Percentiles rank a stretch among this genome's conserved stretches.
phyloP scores from a whole-genome alignment of 2,113 vertebrate species.

The Parus major region DNA sequence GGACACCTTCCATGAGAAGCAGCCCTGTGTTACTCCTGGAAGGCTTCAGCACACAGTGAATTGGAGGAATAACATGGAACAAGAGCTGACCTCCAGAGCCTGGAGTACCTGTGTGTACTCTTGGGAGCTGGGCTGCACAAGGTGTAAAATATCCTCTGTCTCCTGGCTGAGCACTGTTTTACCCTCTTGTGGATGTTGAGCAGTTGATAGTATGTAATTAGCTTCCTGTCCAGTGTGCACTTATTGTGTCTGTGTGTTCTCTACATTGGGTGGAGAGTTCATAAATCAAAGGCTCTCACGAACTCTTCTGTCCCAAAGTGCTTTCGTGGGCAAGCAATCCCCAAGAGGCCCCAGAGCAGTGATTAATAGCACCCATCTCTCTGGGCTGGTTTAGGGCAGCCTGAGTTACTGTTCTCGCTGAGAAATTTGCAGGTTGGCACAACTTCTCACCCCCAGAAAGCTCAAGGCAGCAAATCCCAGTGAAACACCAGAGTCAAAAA shows the following conservation, averaged over 20 bases:
- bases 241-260: neutral
- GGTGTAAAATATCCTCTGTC: neutral
- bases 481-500: neutral
- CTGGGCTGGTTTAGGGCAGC: neutral
- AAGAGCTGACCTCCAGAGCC: fast-evolving
- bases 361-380: slow-evolving; percentile 4
- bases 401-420: neutral
- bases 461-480: neutral
- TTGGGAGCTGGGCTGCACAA: neutral
- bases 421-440: neutral
- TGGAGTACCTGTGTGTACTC: neutral
- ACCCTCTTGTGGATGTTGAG: neutral
- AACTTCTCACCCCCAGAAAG: neutral
- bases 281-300: slow-evolving; percentile 33
- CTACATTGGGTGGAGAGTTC: neutral
- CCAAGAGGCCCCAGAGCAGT: neutral
- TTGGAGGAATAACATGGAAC: neutral
- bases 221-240: neutral
- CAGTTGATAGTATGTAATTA: neutral
- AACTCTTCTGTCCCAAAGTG: neutral
- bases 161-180: neutral
- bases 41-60: neutral
- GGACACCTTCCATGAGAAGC: neutral
- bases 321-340: neutral
- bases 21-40: neutral